A percentile compares a stretch with the other conserved stretches of the same genome.
Conservation (phyloP, 2,888 invertebrate genomes). For the Orthosia gracilis region DNA sequence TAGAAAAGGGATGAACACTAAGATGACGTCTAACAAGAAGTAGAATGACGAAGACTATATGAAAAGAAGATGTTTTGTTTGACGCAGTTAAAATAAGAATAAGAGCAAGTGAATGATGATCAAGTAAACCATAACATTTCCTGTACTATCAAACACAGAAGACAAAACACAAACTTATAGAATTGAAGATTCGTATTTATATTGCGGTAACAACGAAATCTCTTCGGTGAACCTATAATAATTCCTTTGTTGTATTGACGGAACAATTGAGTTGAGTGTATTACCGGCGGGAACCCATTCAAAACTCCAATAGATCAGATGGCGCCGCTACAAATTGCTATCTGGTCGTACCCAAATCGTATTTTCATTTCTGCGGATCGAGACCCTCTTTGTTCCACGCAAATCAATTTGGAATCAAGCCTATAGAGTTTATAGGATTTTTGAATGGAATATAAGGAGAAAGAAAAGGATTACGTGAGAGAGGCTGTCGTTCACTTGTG, state of each 20-base stretch:
- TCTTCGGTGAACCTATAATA: constrained; percentile 47
- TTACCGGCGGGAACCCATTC: constrained; percentile 68
- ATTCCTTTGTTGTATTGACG: constrained; percentile 66
- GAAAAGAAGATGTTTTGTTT: no score
- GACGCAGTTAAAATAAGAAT: no score
- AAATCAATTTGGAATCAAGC: constrained; percentile 66
- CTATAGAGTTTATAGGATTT: constrained; percentile 58
- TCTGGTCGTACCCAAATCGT: constrained; percentile 68
- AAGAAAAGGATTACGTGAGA: no score
- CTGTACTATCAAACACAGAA: not conserved
- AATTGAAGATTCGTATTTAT: constrained; percentile 4
- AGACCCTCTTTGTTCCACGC: constrained; percentile 64
- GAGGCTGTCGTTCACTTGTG: no score
- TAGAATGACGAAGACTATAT: no score
- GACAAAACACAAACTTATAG: not conserved
- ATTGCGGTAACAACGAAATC: constrained; percentile 30
- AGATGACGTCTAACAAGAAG: no score
- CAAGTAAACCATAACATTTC: not conserved
- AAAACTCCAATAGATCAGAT: constrained; percentile 74
- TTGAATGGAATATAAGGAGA: constrained; percentile 28
- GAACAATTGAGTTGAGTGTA: constrained; percentile 67
- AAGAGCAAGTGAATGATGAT: not conserved
- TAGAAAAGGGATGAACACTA: no score
- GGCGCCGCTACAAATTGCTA: constrained; percentile 70
- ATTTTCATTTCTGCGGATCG: constrained; percentile 67